Percentiles rank a stretch among this genome's conserved stretches.
phyloP scores from a whole-genome alignment of 1,140 invertebrate species.

The Cataglyphis hispanica region DNA sequence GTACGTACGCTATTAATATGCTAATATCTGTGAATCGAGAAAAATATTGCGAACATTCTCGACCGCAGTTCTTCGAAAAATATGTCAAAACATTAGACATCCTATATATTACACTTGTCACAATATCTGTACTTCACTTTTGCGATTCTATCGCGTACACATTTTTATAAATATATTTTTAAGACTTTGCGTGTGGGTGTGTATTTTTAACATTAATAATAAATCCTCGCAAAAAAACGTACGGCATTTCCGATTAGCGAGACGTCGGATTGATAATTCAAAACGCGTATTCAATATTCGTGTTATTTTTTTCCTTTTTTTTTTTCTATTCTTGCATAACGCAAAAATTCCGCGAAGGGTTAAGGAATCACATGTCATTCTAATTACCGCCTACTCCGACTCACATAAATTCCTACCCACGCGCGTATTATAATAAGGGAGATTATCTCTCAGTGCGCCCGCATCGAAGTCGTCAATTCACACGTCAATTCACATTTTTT shows the following conservation, averaged over 20 bases:
- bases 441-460: neutral
- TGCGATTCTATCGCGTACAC: too few relatives aligned
- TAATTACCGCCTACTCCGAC: conserved; percentile 30
- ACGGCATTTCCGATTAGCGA: too few relatives aligned
- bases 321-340: conserved; percentile 8
- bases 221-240: neutral
- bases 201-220: neutral
- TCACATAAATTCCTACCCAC: conserved; percentile 15
- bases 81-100: neutral
- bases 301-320: neutral
- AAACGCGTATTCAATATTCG: neutral
- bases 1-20: neutral
- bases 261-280: neutral
- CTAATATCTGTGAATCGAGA: conserved; percentile 22
- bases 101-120: neutral
- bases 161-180: neutral
- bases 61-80: neutral
- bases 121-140: neutral
- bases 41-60: neutral
- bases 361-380: conserved; percentile 29
- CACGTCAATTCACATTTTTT: conserved; percentile 9
- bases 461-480: neutral
- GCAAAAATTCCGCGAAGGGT: conserved; percentile 17
- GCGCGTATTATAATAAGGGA: neutral
- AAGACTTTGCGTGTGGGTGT: neutral